These are phyloP conservation scores for Lophochroa leadbeateri DNA, from an alignment of 2,113 vertebrate genomes.

Conservation along the genomic window DNA sequence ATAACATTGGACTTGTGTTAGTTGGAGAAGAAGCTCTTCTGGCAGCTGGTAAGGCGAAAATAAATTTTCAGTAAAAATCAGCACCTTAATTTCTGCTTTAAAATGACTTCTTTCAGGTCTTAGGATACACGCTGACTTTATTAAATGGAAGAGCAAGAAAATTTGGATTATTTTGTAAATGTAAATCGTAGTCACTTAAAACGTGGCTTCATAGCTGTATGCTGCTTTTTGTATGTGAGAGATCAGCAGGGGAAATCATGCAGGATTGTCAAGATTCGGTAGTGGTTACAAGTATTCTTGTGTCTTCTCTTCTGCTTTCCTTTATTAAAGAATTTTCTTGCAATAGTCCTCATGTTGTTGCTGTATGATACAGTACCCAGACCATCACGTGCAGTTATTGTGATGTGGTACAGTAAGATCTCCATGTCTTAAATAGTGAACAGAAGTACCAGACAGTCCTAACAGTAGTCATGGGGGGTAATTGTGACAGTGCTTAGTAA, in stretches of 20 bases:
- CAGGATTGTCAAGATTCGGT: neutral
- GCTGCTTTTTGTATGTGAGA: neutral
- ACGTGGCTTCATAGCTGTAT: neutral
- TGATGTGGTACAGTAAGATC: neutral
- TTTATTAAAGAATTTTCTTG: neutral
- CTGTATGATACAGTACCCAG: neutral
- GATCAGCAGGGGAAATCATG: neutral
- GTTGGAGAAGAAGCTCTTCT: conserved; percentile 85
- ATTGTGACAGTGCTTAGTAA: neutral
- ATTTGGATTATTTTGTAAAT: neutral
- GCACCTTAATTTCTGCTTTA: neutral
- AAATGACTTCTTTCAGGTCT: neutral
- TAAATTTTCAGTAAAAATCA: neutral
- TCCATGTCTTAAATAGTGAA: neutral
- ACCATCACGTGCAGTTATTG: neutral
- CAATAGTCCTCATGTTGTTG: neutral
- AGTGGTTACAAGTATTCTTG: neutral
- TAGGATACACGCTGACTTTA: neutral
- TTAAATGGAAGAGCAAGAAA: neutral
- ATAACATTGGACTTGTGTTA: conserved; percentile 83
- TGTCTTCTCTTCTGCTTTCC: neutral
- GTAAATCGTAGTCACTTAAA: neutral
- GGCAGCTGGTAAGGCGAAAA: conserved; percentile 76
- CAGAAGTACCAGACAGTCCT: neutral
- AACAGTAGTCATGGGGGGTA: neutral